Percentiles rank a stretch among this genome's conserved stretches.
Evolutionary conservation across 2,797 vertebrate species (phyloP).

Genomic region (Chelidonichthys spinosus): DNA sequence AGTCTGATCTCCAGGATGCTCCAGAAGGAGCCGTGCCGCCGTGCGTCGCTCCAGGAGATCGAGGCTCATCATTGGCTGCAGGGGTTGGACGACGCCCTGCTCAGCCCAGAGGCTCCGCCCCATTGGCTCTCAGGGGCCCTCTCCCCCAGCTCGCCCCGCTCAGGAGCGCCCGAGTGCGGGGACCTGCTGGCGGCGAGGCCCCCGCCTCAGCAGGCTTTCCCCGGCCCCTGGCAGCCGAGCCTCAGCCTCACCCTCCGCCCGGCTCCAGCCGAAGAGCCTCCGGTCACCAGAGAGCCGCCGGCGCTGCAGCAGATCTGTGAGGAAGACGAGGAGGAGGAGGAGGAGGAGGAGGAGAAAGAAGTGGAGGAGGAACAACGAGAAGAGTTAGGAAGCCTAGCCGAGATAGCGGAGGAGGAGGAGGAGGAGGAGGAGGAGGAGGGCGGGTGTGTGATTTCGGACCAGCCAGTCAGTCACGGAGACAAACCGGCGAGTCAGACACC

Average conservation of each 20-base stretch:
- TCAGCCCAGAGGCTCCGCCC: slow-evolving; percentile 84
- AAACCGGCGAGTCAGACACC: slow-evolving; percentile 36
- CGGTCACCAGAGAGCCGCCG: slow-evolving; percentile 80
- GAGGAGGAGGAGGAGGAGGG: slow-evolving; percentile 33
- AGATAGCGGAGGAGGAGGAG: slow-evolving; percentile 28
- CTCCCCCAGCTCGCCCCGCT: slow-evolving; percentile 65
- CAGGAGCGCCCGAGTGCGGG: slow-evolving; percentile 76
- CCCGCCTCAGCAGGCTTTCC: slow-evolving; percentile 60
- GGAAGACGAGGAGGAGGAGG: slow-evolving; percentile 83
- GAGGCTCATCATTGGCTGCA: slow-evolving; percentile 88
- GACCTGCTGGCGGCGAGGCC: slow-evolving; percentile 78
- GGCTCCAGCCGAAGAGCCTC: slow-evolving; percentile 76
- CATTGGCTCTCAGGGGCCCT: slow-evolving; percentile 76
- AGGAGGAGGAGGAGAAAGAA: slow-evolving; percentile 60
- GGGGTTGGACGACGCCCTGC: slow-evolving; percentile 85
- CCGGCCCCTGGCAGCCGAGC: slow-evolving; percentile 67
- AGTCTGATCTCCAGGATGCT: slow-evolving; percentile 92
- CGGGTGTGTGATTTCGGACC: slow-evolving; percentile 68
- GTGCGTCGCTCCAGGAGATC: slow-evolving; percentile 87
- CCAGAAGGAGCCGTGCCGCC: slow-evolving; percentile 85
- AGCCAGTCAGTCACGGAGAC: slow-evolving; percentile 59
- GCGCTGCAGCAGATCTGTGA: slow-evolving; percentile 88
- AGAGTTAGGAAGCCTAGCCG: slow-evolving; percentile 10
- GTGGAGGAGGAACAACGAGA: slow-evolving; percentile 30
- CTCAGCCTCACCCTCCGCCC: slow-evolving; percentile 78